Base-by-base conservation (phyloP, 2,888 invertebrate species). In the Drosophila limbata region DNA sequence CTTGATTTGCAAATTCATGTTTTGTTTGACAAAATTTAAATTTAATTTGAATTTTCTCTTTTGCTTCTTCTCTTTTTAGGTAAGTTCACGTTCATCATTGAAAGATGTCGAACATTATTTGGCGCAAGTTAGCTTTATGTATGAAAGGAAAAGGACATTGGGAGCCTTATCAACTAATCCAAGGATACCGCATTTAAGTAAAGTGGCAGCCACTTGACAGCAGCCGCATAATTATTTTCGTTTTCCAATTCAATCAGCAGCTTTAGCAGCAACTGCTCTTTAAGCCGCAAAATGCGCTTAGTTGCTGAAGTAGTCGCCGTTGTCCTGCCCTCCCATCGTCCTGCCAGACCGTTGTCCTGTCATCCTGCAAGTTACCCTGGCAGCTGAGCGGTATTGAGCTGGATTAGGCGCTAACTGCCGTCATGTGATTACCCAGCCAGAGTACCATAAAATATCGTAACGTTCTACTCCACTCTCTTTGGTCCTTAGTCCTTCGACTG, bases 341-440 rank as follows among this genome's bases (percentile, higher is more conserved):
- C 40, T 21, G 35, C n/a, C 15, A 21, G 21, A 10, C 15, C 21
- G n/a, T 52, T 37, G 17, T 39, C 40, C 45, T 67, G 35, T 19
- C 37, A 17, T 57, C 15, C 45, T 47, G 45, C 37, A n/a, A 33
- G 57, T 55, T 64, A 56, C 68, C 55, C 48, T 57, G 65, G 57
- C 73, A 63, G 66, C 84, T 88, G 69, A 88, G 77, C 80, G 70
- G 65, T 71, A 75, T 81, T 88, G 87, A 88, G 89, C 84, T 69
- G 85, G 89, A 88, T 85, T 85, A 87, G 74, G 69, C 84, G 73
- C 72, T 84, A 87, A 88, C 81, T 87, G 79, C 84, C 56, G 67
- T 69, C 73, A 73, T 84, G 83, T 85, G 84, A 77, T 87, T 72
- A 73, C 77, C 75, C 51, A 48, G 39, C 51, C 28, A 28, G 50